Evolutionary conservation across 2,113 vertebrate genomes (phyloP).

Genomic region (Prunella fulvescens): DNA sequence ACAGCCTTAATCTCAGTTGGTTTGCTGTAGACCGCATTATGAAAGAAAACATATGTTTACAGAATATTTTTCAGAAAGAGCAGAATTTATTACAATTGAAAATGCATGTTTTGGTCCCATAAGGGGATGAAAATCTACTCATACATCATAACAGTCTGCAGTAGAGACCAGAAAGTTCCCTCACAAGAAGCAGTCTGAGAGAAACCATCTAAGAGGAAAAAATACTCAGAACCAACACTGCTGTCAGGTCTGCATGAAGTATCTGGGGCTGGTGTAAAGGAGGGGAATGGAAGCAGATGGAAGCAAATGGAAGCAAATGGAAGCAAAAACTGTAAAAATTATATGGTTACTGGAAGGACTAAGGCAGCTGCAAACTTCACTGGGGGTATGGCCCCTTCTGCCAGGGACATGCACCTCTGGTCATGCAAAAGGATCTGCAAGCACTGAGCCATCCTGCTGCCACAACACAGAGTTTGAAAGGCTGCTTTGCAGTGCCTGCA

Average conservation of each 20-base stretch:
- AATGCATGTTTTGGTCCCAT: neutral
- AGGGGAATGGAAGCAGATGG: neutral
- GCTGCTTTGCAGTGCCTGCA: neutral
- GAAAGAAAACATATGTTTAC: neutral
- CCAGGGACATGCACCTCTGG: neutral
- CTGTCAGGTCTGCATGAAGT: neutral
- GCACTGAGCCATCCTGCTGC: neutral
- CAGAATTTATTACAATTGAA: neutral
- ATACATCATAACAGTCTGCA: neutral
- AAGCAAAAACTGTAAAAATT: neutral
- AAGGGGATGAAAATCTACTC: neutral
- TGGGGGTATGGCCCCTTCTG: neutral
- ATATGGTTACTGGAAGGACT: neutral
- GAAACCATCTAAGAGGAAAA: neutral
- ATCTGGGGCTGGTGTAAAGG: neutral
- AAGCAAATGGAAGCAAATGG: neutral
- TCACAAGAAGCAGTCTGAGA: neutral
- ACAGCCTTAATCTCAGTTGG: neutral
- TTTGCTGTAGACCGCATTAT: neutral
- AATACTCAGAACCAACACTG: neutral
- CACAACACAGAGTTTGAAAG: neutral
- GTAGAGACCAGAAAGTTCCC: neutral
- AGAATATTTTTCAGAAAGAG: neutral
- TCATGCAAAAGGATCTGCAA: neutral
- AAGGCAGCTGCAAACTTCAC: neutral